Evolutionary conservation across 2,113 vertebrate genomes (phyloP), one percentile per base, ranked within the genome.

Genomic region (Erinaceus europaeus): DNA sequence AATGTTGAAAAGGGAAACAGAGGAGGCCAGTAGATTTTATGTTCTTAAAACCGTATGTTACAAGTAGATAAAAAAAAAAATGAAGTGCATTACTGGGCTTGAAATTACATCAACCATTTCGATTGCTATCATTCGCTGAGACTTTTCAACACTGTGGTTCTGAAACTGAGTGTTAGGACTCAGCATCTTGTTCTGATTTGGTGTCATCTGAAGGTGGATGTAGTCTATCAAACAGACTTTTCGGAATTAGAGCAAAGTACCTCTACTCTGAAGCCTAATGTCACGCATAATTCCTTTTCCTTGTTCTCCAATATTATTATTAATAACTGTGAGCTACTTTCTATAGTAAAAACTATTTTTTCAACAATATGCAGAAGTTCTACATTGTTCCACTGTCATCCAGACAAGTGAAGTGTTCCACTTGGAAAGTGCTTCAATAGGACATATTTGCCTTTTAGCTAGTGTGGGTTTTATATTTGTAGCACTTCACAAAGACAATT

Each of bases 31-130:
- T 89, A 34, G 27, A 4, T 75, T 80, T 82, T 82, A 57, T 21
- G 23, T 68, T 68, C 52, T 77, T 32, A 83, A 94, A 57, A 88
- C 83, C 7, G 9, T 3, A 1, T 62, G 27, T 14, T 80, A 46
- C 3, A 77, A 59, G 61, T 53, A 61, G 55, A 92, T 92, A 74
- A 92, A 90, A 91, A 76, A 68, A 3, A 65, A 65, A 5, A 40
- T 59, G 69, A 76, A 72, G 14, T 52, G 15, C 1, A 25, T 53
- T 59, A 36, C 67, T 90, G 78, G 92, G 17, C 46, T 89, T 90
- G 21, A 59, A 69, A 52, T 46, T 59, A 69, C 38, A 12, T 77
- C 23, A 1, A 42, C 3, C 18, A 14, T 29, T 78, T 80, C 73
- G n/a, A 84, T 90, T 68, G 57, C 25, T 74, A 55, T 53, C 73